These are phyloP conservation scores for Nettapus auritus DNA, from an alignment of 2,113 vertebrate species.

Conservation along the genomic window DNA sequence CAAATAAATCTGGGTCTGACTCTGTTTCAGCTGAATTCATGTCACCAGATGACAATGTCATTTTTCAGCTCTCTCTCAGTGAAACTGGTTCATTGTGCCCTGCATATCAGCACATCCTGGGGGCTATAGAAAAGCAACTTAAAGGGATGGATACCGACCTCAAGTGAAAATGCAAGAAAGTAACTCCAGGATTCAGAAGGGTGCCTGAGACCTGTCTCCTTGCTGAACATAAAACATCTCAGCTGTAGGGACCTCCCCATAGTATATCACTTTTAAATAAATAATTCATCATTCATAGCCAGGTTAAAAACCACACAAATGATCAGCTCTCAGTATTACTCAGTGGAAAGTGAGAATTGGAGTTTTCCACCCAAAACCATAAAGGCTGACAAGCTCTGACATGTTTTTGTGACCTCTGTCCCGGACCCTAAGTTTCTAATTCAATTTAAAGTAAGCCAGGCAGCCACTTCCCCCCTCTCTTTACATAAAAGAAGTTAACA, in stretches of 20 bases:
- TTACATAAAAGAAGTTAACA: conserved; percentile 36
- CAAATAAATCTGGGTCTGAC: not conserved
- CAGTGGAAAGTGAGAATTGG: conserved; percentile 64
- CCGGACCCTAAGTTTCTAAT: conserved; percentile 5
- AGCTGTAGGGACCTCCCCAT: not conserved
- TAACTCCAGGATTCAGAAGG: not conserved
- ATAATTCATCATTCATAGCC: conserved; percentile 52
- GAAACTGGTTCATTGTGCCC: not conserved
- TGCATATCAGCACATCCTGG: not conserved
- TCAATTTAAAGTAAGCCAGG: conserved; percentile 39
- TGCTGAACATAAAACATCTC: not conserved
- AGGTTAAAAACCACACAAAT: conserved; percentile 58
- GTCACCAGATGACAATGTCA: not conserved
- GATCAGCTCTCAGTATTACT: conserved; percentile 56
- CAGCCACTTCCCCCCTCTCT: conserved; percentile 24
- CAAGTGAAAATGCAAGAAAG: not conserved
- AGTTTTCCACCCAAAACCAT: conserved; percentile 59
- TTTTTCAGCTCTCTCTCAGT: not conserved
- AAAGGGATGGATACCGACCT: not conserved
- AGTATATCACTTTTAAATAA: conserved; percentile 40
- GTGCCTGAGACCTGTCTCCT: not conserved
- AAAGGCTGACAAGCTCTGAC: conserved; percentile 57
- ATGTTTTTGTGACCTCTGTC: conserved; percentile 48
- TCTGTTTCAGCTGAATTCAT: not conserved
- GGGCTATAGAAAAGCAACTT: not conserved